These are phyloP conservation scores for Polypedilum vanderplanki DNA, from an alignment of 1,140 invertebrate species.

Conservation along the genomic window DNA sequence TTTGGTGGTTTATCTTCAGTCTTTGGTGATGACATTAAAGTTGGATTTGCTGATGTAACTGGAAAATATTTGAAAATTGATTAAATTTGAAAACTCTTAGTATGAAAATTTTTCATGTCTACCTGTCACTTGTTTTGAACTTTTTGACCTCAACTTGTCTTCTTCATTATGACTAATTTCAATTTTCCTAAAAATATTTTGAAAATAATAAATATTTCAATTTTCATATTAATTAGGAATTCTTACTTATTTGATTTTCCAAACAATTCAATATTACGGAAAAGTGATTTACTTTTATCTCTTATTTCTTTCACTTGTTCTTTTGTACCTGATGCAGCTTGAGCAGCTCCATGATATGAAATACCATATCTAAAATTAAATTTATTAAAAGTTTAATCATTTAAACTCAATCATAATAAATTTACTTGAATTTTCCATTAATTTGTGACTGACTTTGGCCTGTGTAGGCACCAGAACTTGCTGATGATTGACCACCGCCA, in stretches of 20 bases:
- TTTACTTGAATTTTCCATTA: constrained; percentile 57
- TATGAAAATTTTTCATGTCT: no score
- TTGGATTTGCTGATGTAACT: constrained; percentile 29
- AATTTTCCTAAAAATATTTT: background rate
- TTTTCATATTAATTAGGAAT: background rate
- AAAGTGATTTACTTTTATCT: constrained; percentile 43
- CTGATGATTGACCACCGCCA: constrained; percentile 67
- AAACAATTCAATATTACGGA: constrained; percentile 43
- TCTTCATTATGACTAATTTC: constrained; percentile 22
- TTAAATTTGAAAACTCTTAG: no score
- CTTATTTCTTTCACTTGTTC: constrained; percentile 46
- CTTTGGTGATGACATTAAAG: constrained; percentile 37
- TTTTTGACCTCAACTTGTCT: background rate
- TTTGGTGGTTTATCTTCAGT: constrained; percentile 43
- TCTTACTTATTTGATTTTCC: constrained; percentile 31
- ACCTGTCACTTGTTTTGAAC: constrained; percentile 15
- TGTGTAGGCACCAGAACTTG: constrained; percentile 62
- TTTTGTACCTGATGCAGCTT: constrained; percentile 65
- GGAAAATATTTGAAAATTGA: background rate
- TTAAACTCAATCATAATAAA: constrained; percentile 20
- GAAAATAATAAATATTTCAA: no score
- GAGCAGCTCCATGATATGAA: constrained; percentile 70
- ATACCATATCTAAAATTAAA: constrained; percentile 55
- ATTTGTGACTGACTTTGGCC: constrained; percentile 75
- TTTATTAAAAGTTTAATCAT: constrained; percentile 8